phyloP scores from a whole-genome alignment of 1,140 invertebrate species.

The Ostrea edulis region DNA sequence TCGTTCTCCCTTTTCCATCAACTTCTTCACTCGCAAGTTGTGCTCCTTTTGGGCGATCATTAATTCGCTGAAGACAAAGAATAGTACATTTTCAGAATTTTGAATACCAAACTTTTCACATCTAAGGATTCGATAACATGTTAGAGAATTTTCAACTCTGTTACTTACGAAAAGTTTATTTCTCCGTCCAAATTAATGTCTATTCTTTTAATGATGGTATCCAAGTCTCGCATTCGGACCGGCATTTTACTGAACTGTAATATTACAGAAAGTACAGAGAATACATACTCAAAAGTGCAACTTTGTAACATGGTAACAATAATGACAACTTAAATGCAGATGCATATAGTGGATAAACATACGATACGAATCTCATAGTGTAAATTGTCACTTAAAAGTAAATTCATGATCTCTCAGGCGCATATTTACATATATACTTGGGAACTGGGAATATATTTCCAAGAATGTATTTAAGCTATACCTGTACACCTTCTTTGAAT shows the following conservation, averaged over 20 bases:
- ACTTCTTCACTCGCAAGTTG: constrained; percentile 23
- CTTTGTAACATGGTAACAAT: background rate
- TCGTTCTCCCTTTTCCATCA: constrained; percentile 8
- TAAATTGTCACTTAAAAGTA: no score
- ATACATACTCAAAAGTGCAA: background rate
- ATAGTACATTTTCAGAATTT: background rate
- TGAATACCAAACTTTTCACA: background rate
- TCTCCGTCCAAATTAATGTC: constrained; percentile 55
- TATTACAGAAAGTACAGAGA: background rate
- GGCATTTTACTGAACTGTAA: constrained; percentile 49
- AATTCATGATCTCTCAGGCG: no score
- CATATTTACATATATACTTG: background rate
- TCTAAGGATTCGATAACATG: background rate
- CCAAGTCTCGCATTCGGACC: constrained; percentile 46
- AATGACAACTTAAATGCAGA: no score
- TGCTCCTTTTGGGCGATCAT: constrained; percentile 49
- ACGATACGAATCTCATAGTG: no score
- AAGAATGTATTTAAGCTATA: background rate
- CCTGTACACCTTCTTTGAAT: constrained; percentile 52
- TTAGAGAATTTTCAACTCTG: no score
- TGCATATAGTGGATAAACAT: no score
- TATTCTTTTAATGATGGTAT: constrained; percentile 45
- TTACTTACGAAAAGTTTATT: constrained; percentile 52
- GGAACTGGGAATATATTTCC: background rate
- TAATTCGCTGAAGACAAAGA: constrained; percentile 46